Evolutionary conservation across 1,140 invertebrate genomes (phyloP).

Genomic region (Cydia amplana): DNA sequence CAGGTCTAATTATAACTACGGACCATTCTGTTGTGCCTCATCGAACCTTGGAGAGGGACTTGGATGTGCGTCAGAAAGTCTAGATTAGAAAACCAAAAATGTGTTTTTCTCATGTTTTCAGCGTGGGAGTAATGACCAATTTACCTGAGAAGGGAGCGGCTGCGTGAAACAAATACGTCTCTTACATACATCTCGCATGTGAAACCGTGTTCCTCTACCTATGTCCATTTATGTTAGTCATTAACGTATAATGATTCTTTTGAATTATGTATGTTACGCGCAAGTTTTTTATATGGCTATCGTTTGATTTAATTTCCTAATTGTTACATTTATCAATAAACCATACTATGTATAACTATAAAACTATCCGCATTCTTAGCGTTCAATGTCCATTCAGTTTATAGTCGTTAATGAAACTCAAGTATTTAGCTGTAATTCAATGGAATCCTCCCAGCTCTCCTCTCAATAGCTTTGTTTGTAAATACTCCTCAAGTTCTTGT

Average conservation of each 20-base stretch:
- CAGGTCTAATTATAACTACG: slow-evolving; percentile 62
- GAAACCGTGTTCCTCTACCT: neutral
- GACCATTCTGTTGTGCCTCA: slow-evolving; percentile 41
- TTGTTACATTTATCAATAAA: slow-evolving; percentile 5
- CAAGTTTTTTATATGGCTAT: slow-evolving; percentile 1
- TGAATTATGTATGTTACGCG: slow-evolving; percentile 18
- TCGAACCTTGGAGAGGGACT: slow-evolving; percentile 9
- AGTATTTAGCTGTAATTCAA: slow-evolving; percentile 11
- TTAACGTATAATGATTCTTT: slow-evolving; percentile 1
- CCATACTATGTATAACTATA: neutral
- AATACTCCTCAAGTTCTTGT: slow-evolving; percentile 24
- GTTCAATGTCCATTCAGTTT: neutral
- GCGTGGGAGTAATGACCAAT: slow-evolving; percentile 24
- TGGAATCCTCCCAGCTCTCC: slow-evolving; percentile 19
- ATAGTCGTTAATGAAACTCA: slow-evolving; percentile 15
- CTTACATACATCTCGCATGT: neutral
- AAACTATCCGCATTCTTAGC: slow-evolving; percentile 27
- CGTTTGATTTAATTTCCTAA: slow-evolving; percentile 21
- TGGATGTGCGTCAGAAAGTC: slow-evolving; percentile 13
- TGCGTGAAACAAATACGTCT: slow-evolving; percentile 7
- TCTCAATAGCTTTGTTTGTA: slow-evolving; percentile 8
- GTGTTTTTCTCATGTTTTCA: slow-evolving; percentile 9
- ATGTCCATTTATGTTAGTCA: slow-evolving; percentile 16
- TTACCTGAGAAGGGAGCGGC: slow-evolving; percentile 13
- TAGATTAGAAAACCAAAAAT: slow-evolving; percentile 17